Evolutionary conservation across 2,113 vertebrate genomes (phyloP).

Genomic region (Albula goreensis): DNA sequence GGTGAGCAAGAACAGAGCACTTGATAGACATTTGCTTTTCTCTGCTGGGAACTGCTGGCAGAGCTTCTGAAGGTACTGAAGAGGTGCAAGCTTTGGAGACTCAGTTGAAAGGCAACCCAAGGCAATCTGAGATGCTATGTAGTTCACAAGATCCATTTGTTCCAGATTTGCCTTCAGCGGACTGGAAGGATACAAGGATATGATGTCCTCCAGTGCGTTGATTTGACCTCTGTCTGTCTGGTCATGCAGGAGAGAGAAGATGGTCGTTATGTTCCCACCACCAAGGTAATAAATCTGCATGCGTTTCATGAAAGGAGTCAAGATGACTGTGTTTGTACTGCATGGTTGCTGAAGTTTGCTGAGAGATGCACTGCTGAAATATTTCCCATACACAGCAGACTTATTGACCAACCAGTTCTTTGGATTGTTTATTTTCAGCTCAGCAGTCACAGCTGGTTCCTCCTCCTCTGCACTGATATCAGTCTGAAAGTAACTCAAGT

Average conservation of each 20-base stretch:
- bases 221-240: conserved; percentile 36
- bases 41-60: conserved; percentile 46
- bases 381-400: conserved; percentile 53
- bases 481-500: conserved; percentile 69
- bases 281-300: conserved; percentile 58
- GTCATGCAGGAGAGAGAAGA: conserved; percentile 59
- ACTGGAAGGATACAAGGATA: conserved; percentile 55
- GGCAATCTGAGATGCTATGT: conserved; percentile 65
- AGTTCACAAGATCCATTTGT: conserved; percentile 59
- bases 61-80: conserved; percentile 48
- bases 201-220: conserved; percentile 59
- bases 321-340: fast-evolving
- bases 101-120: conserved; percentile 58
- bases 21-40: conserved; percentile 33
- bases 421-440: conserved; percentile 55
- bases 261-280: conserved; percentile 64
- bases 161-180: conserved; percentile 37
- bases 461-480: conserved; percentile 57
- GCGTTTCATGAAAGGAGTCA: conserved; percentile 46
- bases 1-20: conserved; percentile 58
- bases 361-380: conserved; percentile 47
- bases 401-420: conserved; percentile 61
- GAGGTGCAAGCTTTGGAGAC: conserved; percentile 56
- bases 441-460: conserved; percentile 35
- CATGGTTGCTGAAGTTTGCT: not conserved